phyloP scores from a whole-genome alignment of 2,113 vertebrate species.

The Oceanites oceanicus region DNA sequence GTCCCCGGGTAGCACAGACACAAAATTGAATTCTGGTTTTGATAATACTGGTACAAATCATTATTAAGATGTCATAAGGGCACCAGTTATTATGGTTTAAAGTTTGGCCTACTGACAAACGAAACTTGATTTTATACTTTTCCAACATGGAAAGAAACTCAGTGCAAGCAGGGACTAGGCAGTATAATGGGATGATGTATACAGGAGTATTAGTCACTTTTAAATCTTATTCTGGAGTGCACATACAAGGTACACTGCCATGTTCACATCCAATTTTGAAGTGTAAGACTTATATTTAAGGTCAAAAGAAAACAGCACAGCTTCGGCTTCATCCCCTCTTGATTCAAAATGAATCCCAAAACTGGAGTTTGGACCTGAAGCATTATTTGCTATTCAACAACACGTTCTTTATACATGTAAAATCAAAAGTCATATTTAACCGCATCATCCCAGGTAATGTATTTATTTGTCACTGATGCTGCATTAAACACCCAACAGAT shows the following conservation, averaged over 20 bases:
- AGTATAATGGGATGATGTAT: no score
- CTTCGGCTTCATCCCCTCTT: background rate
- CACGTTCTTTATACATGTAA: background rate
- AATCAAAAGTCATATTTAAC: background rate
- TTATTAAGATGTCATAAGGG: background rate
- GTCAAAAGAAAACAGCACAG: background rate
- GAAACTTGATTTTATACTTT: background rate
- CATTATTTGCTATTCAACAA: background rate
- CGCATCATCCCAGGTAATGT: rapidly evolving
- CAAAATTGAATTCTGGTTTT: background rate
- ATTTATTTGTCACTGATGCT: background rate
- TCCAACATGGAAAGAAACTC: background rate
- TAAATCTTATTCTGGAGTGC: background rate
- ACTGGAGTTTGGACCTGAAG: background rate
- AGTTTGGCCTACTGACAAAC: background rate
- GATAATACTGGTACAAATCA: background rate
- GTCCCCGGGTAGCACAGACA: background rate
- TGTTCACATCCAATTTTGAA: background rate
- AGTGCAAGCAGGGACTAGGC: no score
- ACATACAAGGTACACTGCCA: background rate
- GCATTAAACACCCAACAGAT: background rate
- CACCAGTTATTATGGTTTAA: background rate
- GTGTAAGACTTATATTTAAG: background rate
- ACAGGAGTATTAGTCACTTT: background rate
- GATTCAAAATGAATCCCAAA: background rate